Evolutionary conservation across 2,888 invertebrate genomes (phyloP).

Genomic region (Sphaeridia pumilis): DNA sequence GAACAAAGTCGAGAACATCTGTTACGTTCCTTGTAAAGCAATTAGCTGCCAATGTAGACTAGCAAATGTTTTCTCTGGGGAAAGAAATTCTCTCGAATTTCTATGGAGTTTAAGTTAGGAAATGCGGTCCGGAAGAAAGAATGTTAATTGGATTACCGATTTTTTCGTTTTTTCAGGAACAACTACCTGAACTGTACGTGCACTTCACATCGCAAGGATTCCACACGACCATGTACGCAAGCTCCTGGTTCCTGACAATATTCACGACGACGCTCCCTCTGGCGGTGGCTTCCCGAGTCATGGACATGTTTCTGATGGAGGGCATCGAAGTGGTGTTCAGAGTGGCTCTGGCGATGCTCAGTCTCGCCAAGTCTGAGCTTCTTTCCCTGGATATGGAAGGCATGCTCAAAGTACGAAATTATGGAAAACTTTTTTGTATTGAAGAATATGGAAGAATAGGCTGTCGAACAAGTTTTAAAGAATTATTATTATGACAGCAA

Average conservation of each 20-base stretch:
- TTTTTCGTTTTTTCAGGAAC: constrained; percentile 66
- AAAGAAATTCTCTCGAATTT: no score
- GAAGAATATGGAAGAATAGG: no score
- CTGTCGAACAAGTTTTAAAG: no score
- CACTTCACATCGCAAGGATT: constrained; percentile 76
- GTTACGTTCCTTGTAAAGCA: no score
- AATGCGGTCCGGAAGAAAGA: no score
- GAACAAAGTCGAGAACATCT: no score
- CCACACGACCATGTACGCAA: constrained; percentile 71
- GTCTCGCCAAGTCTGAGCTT: constrained; percentile 79
- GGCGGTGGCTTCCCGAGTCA: constrained; percentile 80
- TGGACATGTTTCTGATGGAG: constrained; percentile 91
- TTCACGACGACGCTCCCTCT: constrained; percentile 90
- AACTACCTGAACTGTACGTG: constrained; percentile 81
- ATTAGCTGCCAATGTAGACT: no score
- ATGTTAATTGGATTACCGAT: no score
- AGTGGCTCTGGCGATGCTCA: constrained; percentile 86
- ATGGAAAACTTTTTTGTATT: no score
- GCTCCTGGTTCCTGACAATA: constrained; percentile 95
- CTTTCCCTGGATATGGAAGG: constrained; percentile 97
- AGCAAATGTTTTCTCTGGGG: no score
- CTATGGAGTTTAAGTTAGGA: no score
- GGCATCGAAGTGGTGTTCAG: constrained; percentile 98
- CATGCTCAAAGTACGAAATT: constrained; percentile 70
- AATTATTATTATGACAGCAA: no score